Base-by-base conservation (phyloP, 1,140 invertebrate genomes). In the Brachionus koreanus region DNA sequence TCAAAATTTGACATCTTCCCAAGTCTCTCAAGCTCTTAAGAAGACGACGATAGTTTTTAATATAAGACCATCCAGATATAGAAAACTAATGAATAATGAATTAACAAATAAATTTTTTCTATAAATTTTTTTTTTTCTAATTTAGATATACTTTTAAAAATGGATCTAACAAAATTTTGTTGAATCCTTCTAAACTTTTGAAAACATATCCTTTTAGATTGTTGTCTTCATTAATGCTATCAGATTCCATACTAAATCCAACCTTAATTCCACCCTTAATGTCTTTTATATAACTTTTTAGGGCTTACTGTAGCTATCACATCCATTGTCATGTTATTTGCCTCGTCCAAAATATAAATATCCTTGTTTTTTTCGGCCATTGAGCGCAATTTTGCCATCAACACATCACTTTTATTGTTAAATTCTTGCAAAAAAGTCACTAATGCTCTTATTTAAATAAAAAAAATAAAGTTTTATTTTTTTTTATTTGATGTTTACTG, bases 281-380 rank as follows among this genome's bases (percentile, higher is more conserved):
- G 5, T 39, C n/a, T 74, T 43, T 12, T 33, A 23, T 7, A 23
- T 5, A 9, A 1, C 13, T 1, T 42, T 75, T 6, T 39, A 5
- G 10, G 25, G 10, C 39, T 35, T 61, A 79, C 76, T 23, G 33
- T 16, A 42, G 76, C 49, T 35, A 79, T 79, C 2, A 79, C 49
- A 42, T 79, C 76, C 76, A 79, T 29, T 10, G 52, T 65, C 46
- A 79, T 42, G n/a, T 79, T 79, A 43, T 79, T 79, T 2, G 57
- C 52, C 49, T 79, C 76, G 46, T 57, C 35, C 12, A 79, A 65
- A 42, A 79, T 16, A 10, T 4, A 23, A 33, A 79, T 19, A 1
- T 39, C 23, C 12, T 79, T 5, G 5, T 57, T n/a, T 25, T 42
- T 37, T n/a, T 79, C 49, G 0, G 76, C 46, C 39, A 39, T 33